A percentile compares a stretch with the other conserved stretches of the same genome.
phyloP scores from a whole-genome alignment of 2,888 invertebrate species.

The Nemurella pictetii region DNA sequence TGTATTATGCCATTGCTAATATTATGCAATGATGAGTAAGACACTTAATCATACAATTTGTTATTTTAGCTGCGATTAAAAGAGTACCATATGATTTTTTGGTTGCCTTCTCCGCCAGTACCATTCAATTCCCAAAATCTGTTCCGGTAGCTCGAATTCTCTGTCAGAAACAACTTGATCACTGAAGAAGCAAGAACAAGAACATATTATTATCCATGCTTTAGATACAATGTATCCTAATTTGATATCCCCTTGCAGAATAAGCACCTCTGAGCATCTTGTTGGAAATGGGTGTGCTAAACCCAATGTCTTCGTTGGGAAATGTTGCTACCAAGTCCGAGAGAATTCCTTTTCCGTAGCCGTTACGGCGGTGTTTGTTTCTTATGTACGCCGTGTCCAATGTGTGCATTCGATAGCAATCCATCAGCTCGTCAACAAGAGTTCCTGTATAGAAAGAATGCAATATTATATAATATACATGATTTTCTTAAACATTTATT shows the following conservation, averaged over 20 bases:
- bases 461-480: background rate
- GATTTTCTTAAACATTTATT: no score
- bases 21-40: no score
- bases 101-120: conserved; percentile 49
- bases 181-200: conserved; percentile 48
- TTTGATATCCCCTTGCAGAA: background rate
- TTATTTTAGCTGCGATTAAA: conserved; percentile 32
- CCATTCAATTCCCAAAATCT: conserved; percentile 51
- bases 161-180: conserved; percentile 48
- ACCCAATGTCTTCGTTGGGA: conserved; percentile 50
- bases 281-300: conserved; percentile 51
- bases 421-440: conserved; percentile 45
- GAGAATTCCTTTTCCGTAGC: conserved; percentile 49
- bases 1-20: no score
- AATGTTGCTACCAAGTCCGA: conserved; percentile 46
- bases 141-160: conserved; percentile 47
- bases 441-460: conserved; percentile 45
- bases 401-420: conserved; percentile 49
- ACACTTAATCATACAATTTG: no score
- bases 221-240: background rate
- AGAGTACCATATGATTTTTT: conserved; percentile 48
- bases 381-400: conserved; percentile 52
- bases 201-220: background rate
- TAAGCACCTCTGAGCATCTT: conserved; percentile 50
- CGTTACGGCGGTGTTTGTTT: conserved; percentile 48